Base-by-base conservation (phyloP, 2,888 invertebrate species). In the Diarsia mendica region DNA sequence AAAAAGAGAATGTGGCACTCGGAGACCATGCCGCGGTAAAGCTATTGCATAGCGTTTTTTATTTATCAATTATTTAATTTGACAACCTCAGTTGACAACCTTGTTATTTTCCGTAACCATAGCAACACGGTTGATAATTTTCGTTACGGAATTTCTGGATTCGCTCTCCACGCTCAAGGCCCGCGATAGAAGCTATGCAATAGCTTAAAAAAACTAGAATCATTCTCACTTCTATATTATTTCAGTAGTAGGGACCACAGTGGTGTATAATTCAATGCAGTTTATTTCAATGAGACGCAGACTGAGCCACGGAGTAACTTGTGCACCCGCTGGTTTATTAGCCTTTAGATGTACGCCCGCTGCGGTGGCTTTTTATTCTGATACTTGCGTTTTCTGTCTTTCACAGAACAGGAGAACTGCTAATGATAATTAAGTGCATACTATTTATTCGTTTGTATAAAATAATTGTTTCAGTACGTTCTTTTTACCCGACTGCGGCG, bases 281-380 rank as follows among this genome's bases (percentile, higher is more conserved):
- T 85, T 84, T 80, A 72, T 84, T 83, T 85, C 84, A 84, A 82
- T 82, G 75, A 75, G 67, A 33, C 68, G 33, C 49, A 58, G 68
- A n/a, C 77, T 68, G 67, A 66, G 53, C 48, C 67, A 11, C 61
- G 11, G 75, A 72, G 72, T 65, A 81, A 83, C 66, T 83, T 73
- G 68, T 61, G 53, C 70, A 58, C 63, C 68, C 65, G 18, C 70
- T 58, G 61, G 39, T 84, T 80, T 73, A 82, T 84, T 82, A 73
- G 75, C 75, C 75, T 77, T 70, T 73, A 73, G 61, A 73, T 46
- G 64, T 61, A 63, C 10, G 64, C 55, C 39, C 39, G 39, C 39
- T 39, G 1, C 15, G 13, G 18, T 20, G 28, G 60, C 20, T 68
- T 72, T 71, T 60, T 63, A 58, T 63, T 71, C 4, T 73, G 15